Evolutionary conservation across 2,888 invertebrate genomes (phyloP).

Genomic region (Fabriciana adippe): DNA sequence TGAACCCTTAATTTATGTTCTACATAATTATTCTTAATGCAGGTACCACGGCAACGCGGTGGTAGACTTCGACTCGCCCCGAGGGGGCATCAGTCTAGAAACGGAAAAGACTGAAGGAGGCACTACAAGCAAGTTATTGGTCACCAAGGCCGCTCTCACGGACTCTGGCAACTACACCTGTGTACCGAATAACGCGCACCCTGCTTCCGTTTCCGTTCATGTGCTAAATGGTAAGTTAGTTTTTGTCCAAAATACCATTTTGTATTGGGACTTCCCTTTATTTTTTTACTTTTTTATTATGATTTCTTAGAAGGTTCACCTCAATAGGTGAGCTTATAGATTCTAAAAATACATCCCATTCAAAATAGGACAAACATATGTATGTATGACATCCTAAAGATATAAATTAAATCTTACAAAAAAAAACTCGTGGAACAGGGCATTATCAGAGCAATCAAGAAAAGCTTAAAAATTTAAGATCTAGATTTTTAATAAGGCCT

Average conservation of each 20-base stretch:
- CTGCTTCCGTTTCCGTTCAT: conserved; percentile 91
- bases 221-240: conserved; percentile 88
- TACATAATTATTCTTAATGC: conserved; percentile 35
- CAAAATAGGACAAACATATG: too few species aligned
- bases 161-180: conserved; percentile 96
- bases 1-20: too few species aligned
- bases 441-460: too few species aligned
- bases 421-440: too few species aligned
- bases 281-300: not conserved
- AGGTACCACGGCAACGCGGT: conserved; percentile 92
- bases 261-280: not conserved
- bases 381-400: too few species aligned
- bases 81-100: conserved; percentile 94
- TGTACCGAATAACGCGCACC: conserved; percentile 91
- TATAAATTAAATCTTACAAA: too few species aligned
- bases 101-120: conserved; percentile 93
- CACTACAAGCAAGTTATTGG: conserved; percentile 91
- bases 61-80: conserved; percentile 91
- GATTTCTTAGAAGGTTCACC: too few species aligned
- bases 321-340: too few species aligned
- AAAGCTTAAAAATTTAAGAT: too few species aligned
- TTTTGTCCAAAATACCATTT: not conserved
- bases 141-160: conserved; percentile 91
- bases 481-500: too few species aligned
- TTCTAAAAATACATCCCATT: too few species aligned